These are phyloP conservation scores for Brevimyrus niger DNA, from an alignment of 2,113 vertebrate genomes.

Conservation along the genomic window DNA sequence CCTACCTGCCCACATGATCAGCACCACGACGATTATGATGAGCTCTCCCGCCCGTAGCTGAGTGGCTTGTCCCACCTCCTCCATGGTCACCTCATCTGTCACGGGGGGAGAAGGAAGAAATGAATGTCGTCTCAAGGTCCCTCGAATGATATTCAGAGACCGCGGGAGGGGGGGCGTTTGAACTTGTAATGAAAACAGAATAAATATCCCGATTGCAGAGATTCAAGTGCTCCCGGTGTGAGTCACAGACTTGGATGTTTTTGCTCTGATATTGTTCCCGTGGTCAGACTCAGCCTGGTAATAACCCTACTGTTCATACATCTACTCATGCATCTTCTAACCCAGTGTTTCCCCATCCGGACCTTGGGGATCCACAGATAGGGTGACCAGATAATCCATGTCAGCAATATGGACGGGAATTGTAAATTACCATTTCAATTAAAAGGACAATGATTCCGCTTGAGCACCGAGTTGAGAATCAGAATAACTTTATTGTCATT, in stretches of 20 bases:
- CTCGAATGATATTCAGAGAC: neutral
- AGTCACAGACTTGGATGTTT: neutral
- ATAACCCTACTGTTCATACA: neutral
- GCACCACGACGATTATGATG: slow-evolving; percentile 90
- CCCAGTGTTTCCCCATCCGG: neutral
- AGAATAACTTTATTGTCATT: too few species aligned
- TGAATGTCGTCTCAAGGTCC: neutral
- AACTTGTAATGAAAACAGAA: neutral
- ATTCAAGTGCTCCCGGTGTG: neutral
- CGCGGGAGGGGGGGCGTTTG: neutral
- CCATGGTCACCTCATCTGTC: slow-evolving; percentile 84
- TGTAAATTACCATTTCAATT: too few species aligned
- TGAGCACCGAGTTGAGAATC: too few species aligned
- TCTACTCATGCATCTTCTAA: neutral
- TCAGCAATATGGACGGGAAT: too few species aligned
- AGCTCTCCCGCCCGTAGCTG: slow-evolving; percentile 85
- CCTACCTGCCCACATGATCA: slow-evolving; percentile 97
- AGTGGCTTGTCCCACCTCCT: slow-evolving; percentile 73
- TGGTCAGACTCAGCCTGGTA: neutral
- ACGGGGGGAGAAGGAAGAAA: slow-evolving; percentile 12
- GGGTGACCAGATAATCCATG: too few species aligned
- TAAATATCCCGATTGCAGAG: neutral
- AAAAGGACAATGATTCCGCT: too few species aligned
- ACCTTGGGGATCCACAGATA: too few species aligned
- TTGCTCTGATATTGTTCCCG: neutral